These are phyloP conservation scores for Noctua pronuba DNA, from an alignment of 2,888 invertebrate genomes.

Conservation along the genomic window DNA sequence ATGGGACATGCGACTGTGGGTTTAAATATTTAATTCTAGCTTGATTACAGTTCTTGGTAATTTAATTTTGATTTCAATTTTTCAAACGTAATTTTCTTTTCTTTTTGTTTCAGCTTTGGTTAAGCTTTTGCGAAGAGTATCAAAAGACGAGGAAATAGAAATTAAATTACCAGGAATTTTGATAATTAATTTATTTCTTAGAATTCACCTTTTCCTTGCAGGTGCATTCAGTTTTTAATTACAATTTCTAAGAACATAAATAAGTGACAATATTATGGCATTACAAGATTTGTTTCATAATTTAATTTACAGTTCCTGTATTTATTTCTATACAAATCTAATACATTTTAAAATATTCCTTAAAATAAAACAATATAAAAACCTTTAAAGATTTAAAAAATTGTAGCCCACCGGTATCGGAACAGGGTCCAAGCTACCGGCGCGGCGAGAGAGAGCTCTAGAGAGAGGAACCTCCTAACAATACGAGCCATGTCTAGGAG, in stretches of 20 bases:
- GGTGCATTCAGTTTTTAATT: neutral
- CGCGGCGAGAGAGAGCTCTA: too few species aligned
- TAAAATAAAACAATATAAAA: too few species aligned
- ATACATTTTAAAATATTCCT: too few species aligned
- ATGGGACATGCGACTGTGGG: conserved; percentile 60
- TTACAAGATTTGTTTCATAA: neutral
- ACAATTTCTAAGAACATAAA: neutral
- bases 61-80: conserved; percentile 36
- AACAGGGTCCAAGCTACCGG: too few species aligned
- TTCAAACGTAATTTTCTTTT: neutral
- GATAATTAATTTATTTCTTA: neutral
- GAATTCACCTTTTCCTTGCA: neutral
- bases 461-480: too few species aligned
- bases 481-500: too few species aligned
- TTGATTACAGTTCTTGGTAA: conserved; percentile 41
- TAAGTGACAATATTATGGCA: neutral
- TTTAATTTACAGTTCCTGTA: too few species aligned
- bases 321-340: too few species aligned
- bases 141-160: neutral
- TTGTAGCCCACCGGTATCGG: too few species aligned
- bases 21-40: conserved; percentile 51
- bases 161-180: conserved; percentile 2
- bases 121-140: neutral
- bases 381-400: too few species aligned
- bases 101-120: neutral